Base-by-base conservation (phyloP, 2,113 vertebrate species). In the Leiothrix lutea region DNA sequence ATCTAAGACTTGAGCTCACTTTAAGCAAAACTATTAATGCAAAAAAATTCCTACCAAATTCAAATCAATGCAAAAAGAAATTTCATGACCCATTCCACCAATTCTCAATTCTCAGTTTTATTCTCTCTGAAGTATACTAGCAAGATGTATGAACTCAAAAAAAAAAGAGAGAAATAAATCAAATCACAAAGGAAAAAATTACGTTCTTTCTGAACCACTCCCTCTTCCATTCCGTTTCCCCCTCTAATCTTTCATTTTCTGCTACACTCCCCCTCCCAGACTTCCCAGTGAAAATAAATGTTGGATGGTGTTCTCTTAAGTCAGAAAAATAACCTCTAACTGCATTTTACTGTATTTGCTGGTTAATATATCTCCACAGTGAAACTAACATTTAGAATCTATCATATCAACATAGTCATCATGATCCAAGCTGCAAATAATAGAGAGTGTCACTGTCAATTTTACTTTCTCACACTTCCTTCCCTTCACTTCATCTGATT, bases 371-470 rank as follows among this genome's bases (percentile, higher is more conserved):
- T 96, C 97, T 98, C 98, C 98, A 97, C 97, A 98, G 97, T 94
- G 97, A 98, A 98, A 98, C 97, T 95, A 97, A 96, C 92, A 96
- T 96, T 95, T 95, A 97, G 80, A 96, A 98, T 94, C 91, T 97
- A 98, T 97, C 97, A 96, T 98, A 98, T 98, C 98, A 98, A 98
- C 98, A 98, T 96, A 98, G 98, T 98, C 98, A 99, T 99, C 98
- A 98, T 97, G 98, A 99, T 99, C 98, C 98, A 99, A 98, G 98
- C 98, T 98, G 98, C 98, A 98, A 98, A 99, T 99, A 99, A 99
- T 98, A 98, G 98, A 99, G 98, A 98, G 98, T 99, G 99, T 99
- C 99, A 99, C 97, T 99, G 99, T 99, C 99, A 99, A 99, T 99
- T 99, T 98, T 98, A 97, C 98, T 98, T 98, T 98, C 98, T 98